phyloP scores from a whole-genome alignment of 1,140 invertebrate genomes.

The Tribolium castaneum region DNA sequence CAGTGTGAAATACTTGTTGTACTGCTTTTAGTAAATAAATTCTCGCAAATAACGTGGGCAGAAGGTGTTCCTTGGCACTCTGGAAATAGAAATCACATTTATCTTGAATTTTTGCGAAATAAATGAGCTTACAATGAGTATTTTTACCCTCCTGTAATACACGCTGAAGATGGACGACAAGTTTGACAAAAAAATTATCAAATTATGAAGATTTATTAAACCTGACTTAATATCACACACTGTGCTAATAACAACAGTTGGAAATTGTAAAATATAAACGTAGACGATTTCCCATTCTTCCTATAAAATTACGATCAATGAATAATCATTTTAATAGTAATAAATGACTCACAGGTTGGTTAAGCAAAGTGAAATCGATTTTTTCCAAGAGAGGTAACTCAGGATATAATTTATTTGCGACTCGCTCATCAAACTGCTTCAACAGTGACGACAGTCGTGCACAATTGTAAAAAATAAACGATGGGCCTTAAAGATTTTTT shows the following conservation, averaged over 20 bases:
- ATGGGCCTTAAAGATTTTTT: constrained; percentile 66
- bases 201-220: constrained; percentile 68
- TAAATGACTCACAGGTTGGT: constrained; percentile 68
- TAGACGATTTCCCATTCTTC: constrained; percentile 80
- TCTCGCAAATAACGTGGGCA: constrained; percentile 73
- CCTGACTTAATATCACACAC: constrained; percentile 65
- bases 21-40: constrained; percentile 74
- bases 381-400: constrained; percentile 67
- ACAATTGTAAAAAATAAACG: constrained; percentile 80
- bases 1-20: constrained; percentile 71
- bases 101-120: constrained; percentile 35
- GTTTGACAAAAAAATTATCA: constrained; percentile 72
- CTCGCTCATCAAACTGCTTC: constrained; percentile 69
- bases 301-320: constrained; percentile 61
- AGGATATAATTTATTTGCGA: constrained; percentile 67
- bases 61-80: constrained; percentile 72
- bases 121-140: constrained; percentile 70
- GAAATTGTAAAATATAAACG: constrained; percentile 73
- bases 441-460: constrained; percentile 74
- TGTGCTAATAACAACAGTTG: constrained; percentile 68
- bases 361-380: constrained; percentile 71
- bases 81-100: constrained; percentile 67
- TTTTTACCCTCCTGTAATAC: constrained; percentile 76
- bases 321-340: constrained; percentile 48
- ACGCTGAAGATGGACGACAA: constrained; percentile 75